These are phyloP conservation scores for Triplophysa dalaica DNA, from an alignment of 2,113 vertebrate species.

Conservation along the genomic window DNA sequence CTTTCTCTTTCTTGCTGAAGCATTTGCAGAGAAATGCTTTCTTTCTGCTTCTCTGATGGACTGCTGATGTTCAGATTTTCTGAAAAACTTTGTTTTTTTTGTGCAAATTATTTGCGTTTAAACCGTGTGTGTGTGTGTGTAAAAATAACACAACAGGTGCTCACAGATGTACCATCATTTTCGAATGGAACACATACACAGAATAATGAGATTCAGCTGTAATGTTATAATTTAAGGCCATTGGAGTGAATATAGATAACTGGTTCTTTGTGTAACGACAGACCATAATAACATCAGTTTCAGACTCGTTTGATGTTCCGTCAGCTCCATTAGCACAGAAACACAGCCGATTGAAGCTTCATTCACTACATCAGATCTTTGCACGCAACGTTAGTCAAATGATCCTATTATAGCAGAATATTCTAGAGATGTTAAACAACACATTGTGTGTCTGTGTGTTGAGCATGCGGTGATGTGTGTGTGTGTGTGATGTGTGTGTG, in stretches of 20 bases:
- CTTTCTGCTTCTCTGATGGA: too few relatives aligned
- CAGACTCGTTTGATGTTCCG: slow-evolving; percentile 71
- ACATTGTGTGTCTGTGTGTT: too few relatives aligned
- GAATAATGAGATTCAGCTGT: background rate
- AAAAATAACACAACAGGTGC: too few relatives aligned
- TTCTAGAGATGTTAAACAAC: too few relatives aligned
- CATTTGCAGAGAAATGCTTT: too few relatives aligned
- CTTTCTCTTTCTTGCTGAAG: too few relatives aligned
- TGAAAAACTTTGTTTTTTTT: too few relatives aligned
- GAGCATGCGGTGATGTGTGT: background rate
- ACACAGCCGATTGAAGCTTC: slow-evolving; percentile 66
- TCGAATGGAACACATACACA: background rate
- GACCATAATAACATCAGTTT: slow-evolving; percentile 70
- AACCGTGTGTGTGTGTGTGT: too few relatives aligned
- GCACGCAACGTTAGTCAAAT: slow-evolving; percentile 75
- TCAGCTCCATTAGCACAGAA: slow-evolving; percentile 71
- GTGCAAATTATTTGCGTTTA: too few relatives aligned
- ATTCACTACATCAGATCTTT: slow-evolving; percentile 69
- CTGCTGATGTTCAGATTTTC: too few relatives aligned
- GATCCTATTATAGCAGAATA: too few relatives aligned
- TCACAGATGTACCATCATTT: background rate
- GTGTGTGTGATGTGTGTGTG: too few relatives aligned
- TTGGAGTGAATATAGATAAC: slow-evolving; percentile 33
- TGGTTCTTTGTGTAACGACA: slow-evolving; percentile 31
- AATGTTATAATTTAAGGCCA: slow-evolving; percentile 48